These are phyloP conservation scores for Amphipyra tragopoginis DNA, from an alignment of 2,888 invertebrate species.

Conservation along the genomic window DNA sequence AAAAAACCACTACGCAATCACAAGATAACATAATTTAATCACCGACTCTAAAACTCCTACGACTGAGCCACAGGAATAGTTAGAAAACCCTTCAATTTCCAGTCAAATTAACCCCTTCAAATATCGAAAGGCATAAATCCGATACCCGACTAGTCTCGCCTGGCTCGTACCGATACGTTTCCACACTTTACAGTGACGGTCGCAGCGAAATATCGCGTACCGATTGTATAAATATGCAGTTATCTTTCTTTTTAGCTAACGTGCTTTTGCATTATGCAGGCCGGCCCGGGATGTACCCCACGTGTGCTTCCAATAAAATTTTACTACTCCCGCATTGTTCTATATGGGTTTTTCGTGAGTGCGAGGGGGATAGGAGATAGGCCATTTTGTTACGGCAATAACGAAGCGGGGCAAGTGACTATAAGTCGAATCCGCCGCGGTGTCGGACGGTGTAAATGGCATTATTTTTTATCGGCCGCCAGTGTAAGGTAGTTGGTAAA, in stretches of 20 bases:
- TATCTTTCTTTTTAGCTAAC: slow-evolving; percentile 89
- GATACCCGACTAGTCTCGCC: slow-evolving; percentile 26
- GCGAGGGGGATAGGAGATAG: slow-evolving; percentile 72
- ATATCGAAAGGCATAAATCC: slow-evolving; percentile 17
- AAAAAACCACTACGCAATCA: too few species aligned
- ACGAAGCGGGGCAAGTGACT: slow-evolving; percentile 77
- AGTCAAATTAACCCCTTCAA: slow-evolving; percentile 16
- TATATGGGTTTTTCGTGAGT: slow-evolving; percentile 72
- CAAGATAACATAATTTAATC: too few species aligned
- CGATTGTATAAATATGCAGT: slow-evolving; percentile 89
- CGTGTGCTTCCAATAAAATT: slow-evolving; percentile 89
- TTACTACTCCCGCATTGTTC: slow-evolving; percentile 87
- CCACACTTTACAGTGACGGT: slow-evolving; percentile 81
- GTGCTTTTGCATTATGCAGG: slow-evolving; percentile 88
- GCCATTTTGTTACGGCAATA: slow-evolving; percentile 81
- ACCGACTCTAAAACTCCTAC: too few species aligned
- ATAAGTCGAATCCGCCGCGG: slow-evolving; percentile 75
- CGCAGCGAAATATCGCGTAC: slow-evolving; percentile 85
- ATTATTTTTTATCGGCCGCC: slow-evolving; percentile 76
- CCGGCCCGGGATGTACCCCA: slow-evolving; percentile 73
- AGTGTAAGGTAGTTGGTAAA: slow-evolving; percentile 63
- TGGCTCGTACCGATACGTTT: slow-evolving; percentile 45
- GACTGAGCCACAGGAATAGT: neutral
- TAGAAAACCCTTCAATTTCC: neutral
- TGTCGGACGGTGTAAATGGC: slow-evolving; percentile 72